Evolutionary conservation across 2,888 invertebrate species (phyloP).

Genomic region (Amphipoea oculea): DNA sequence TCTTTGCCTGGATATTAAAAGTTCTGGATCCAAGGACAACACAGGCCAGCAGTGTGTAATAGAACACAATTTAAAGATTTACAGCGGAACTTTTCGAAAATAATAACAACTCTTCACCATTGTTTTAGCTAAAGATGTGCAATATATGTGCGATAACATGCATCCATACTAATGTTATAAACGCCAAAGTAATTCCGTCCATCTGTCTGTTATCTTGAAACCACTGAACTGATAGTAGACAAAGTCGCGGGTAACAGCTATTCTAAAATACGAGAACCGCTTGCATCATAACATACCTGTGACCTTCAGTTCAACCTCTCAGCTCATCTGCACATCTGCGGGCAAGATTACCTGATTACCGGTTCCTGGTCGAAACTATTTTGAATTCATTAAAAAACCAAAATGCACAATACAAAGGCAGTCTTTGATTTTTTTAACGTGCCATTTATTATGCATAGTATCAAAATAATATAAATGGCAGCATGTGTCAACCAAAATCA

Average conservation of each 20-base stretch:
- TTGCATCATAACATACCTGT: background rate
- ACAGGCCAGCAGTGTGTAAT: background rate
- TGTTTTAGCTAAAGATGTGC: background rate
- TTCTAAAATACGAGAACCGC: background rate
- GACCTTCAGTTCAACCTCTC: slow-evolving; percentile 8
- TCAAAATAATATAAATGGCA: slow-evolving; percentile 22
- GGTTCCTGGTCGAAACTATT: background rate
- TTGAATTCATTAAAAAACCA: background rate
- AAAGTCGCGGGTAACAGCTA: background rate
- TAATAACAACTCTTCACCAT: background rate
- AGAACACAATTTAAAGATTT: background rate
- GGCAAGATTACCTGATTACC: background rate
- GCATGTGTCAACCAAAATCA: slow-evolving; percentile 1
- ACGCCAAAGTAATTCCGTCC: too few relatives aligned
- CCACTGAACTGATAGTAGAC: too few relatives aligned
- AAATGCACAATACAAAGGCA: background rate
- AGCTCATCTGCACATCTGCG: background rate
- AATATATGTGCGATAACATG: background rate
- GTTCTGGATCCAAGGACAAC: background rate
- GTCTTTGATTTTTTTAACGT: background rate
- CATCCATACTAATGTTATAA: background rate
- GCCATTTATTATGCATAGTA: background rate
- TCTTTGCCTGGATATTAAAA: background rate
- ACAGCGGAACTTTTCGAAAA: background rate
- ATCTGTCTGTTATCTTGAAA: background rate